These are phyloP conservation scores for Sinotaia quadrata DNA, from an alignment of 2,888 invertebrate genomes.

Conservation along the genomic window DNA sequence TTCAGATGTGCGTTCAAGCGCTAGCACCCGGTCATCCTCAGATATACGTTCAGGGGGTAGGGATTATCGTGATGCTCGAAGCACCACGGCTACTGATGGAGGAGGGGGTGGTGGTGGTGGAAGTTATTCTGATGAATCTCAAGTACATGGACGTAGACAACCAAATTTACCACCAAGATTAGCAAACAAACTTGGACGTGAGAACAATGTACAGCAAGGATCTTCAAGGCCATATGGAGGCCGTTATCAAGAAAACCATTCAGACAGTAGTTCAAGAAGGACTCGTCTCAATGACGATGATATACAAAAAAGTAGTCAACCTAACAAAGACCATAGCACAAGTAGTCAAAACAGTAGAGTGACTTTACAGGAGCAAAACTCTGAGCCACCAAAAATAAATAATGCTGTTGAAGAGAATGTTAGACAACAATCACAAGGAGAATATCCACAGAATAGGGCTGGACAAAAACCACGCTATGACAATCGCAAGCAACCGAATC, in stretches of 20 bases:
- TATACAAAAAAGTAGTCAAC: background rate
- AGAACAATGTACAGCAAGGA: background rate
- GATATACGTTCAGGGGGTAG: constrained; percentile 22
- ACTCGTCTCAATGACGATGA: constrained; percentile 9
- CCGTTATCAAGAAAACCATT: constrained; percentile 6
- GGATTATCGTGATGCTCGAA: constrained; percentile 9
- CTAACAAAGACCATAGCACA: background rate
- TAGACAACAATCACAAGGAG: background rate
- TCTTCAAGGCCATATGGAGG: background rate
- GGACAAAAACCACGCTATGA: background rate
- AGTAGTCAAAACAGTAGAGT: background rate
- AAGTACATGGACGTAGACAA: constrained; percentile 14
- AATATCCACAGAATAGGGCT: background rate
- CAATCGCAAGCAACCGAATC: constrained; percentile 6
- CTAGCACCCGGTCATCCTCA: constrained; percentile 11
- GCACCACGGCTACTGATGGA: constrained; percentile 16
- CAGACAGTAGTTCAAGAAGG: constrained; percentile 16
- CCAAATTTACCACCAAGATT: constrained; percentile 38
- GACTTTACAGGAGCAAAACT: constrained; percentile 13
- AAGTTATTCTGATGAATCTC: constrained; percentile 6
- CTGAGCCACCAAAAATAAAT: background rate
- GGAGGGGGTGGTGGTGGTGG: constrained; percentile 18
- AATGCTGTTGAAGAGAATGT: background rate
- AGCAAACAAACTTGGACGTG: constrained; percentile 22
- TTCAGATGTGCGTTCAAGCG: no score